Evolutionary conservation across 2,888 invertebrate species (phyloP), one percentile per base, ranked within the genome.

Genomic region (Cephus nigrinus): DNA sequence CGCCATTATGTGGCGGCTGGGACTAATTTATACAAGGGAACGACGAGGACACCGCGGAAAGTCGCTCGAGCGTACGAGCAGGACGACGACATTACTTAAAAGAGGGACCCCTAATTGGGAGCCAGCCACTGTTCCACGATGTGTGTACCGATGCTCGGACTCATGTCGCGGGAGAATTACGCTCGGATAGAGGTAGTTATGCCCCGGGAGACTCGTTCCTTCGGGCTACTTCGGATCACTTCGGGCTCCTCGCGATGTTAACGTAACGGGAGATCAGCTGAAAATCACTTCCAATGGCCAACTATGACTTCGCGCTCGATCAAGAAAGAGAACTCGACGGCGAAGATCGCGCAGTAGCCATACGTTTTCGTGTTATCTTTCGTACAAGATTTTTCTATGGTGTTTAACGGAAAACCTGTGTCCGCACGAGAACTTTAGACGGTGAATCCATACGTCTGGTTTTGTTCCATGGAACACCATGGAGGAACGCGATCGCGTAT

Each of bases 11-110:
- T 90, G 90, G 88, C 89, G 90, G 88, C 88, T 87, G 88, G 88
- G 91, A 91, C 91, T 91, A 91, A 91, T 91, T 91, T 91, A 91
- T 91, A 91, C 91, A 91, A 91, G 89, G 83, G 89, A 88, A 89
- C 88, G 89, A 90, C 88, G 87, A 88, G 86, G 87, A 90, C 83
- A 86, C 87, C 86, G 86, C 86, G 86, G 84, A 88, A 90, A 89
- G 88, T 88, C 85, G 85, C 84, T 81, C 84, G 84, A 77, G 80
- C 73, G 80, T 78, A 75, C 71, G 77, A 78, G 73, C 72, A 40
- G 73, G 82, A 82, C 55, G 77, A 71, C 76, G 78, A 84, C 84
- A 87, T 86, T 88, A 88, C 88, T 89, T 86, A 87, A 87, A 87
- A 84, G 83, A 84, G 84, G 83, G 80, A 84, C 86, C 86, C 89